Base-by-base conservation (phyloP, 1,140 invertebrate species). In the Watersipora subatra region DNA sequence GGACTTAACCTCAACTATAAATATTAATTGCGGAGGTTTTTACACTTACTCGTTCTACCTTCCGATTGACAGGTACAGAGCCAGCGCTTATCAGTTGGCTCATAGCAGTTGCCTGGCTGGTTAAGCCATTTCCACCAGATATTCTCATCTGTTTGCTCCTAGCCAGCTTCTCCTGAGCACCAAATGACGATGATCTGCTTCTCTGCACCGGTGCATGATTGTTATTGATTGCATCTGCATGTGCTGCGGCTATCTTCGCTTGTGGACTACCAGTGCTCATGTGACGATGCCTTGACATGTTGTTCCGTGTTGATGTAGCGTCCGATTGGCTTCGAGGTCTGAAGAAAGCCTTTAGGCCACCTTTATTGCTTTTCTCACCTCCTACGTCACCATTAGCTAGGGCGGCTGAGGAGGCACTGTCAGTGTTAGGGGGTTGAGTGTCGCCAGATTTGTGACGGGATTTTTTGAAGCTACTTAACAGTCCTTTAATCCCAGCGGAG, bases 371-470 rank as follows among this genome's bases (percentile, higher is more conserved):
- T n/a, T 46, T 46, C 34, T 46, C 34, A 7, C 7, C 7, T 7
- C 7, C 34, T 46, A 46, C n/a, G 34, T 46, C 34, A 46, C 34
- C 34, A 46, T 46, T 46, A 46, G 34, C 34, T 46, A n/a, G 7
- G n/a, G 34, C 7, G n/a, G 34, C 34, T 12, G 34, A 12, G 34
- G 34, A 12, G 34, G 7, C n/a, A n/a, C 7, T 46, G n/a, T 7
- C n/a, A 46, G 34, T n/a, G n/a, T n/a, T 46, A n/a, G 34, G n/a
- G 34, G 34, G n/a, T n/a, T 46, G 34, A n/a, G 7, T 79, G 66
- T 83, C 82, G 2, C 81, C 81, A 19, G 81, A 82, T 67, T 81
- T 82, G 64, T 81, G 80, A 28, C 82, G 74, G 59, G n/a, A 12
- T 46, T n/a, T 46, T n/a, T 46, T 46, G 34, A 75, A 70, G n/a